Base-by-base conservation (phyloP, 2,888 invertebrate species). In the Tricholauxania praeusta region DNA sequence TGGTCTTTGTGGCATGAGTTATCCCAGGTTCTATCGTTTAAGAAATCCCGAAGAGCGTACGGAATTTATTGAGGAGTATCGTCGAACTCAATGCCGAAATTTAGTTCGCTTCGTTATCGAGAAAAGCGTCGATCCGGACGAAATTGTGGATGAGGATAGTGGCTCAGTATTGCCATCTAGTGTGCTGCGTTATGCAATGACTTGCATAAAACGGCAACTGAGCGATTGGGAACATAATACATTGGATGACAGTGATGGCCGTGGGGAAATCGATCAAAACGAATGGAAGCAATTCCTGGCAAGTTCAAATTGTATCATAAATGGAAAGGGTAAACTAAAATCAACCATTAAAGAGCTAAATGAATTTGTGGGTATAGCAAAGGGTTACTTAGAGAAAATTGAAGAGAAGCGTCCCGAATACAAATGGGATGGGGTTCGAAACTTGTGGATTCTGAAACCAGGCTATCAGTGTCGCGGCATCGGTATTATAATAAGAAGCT, bases 371-470 rank as follows among this genome's bases (percentile, higher is more conserved):
- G 84, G 82, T 1, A 88, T 88, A 62, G 89, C 92, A 14, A 90
- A 89, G 77, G 89, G 88, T 79, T 87, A 92, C 72, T 82, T 94
- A 12, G 89, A 89, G 74, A 89, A 91, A 79, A 88, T 94, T 32
- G 88, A 89, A 73, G 88, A 86, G 71, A 89, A 89, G 79, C 90
- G 91, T 78, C 91, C 92, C 0, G 91, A 91, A 81, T 84, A 93
- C 67, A 89, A 90, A 74, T 91, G 92, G 83, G 96, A 96, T 87
- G 96, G 96, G 0, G 90, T 90, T 77, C 90, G 92, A 82, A 96
- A 96, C 87, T 91, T 96, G 78, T 97, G 96, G 96, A 96, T 97
- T 75, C 89, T 97, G 59, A 97, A 97, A 84, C 96, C 96, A 0
- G 93, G 93, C 3, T 92, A 93, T 81, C 92, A 93, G 78, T 94